A percentile compares a stretch with the other conserved stretches of the same genome.
Conservation (phyloP, 2,888 invertebrate genomes). For the Volucella inanis region DNA sequence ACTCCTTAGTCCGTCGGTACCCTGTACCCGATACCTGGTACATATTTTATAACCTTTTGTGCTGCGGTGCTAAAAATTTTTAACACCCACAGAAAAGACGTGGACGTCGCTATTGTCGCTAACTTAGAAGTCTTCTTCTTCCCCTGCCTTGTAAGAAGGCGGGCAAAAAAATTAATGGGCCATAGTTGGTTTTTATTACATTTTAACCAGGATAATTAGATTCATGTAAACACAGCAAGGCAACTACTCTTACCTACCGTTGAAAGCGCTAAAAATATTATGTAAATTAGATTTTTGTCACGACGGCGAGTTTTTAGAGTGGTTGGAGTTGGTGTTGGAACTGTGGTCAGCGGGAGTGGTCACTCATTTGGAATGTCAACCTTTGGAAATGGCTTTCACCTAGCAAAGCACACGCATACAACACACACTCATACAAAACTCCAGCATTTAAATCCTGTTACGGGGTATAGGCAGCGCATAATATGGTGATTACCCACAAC, state of each 20-base stretch:
- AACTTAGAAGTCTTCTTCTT: conserved; percentile 15
- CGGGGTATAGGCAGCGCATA: conserved; percentile 61
- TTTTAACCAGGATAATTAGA: conserved; percentile 82
- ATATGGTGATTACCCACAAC: conserved; percentile 65
- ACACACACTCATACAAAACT: not conserved
- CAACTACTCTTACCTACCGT: conserved; percentile 14
- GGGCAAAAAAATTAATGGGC: conserved; percentile 81
- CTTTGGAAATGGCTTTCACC: conserved; percentile 48
- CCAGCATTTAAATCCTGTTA: conserved; percentile 55
- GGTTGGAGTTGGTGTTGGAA: not conserved
- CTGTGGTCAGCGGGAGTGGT: conserved; percentile 44
- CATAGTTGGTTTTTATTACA: conserved; percentile 83
- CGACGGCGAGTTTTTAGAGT: conserved; percentile 25
- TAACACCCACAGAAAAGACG: conserved; percentile 60
- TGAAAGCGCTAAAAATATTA: conserved; percentile 70
- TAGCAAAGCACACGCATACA: conserved; percentile 16
- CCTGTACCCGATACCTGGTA: not conserved
- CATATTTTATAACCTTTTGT: conserved; percentile 60
- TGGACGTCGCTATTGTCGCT: conserved; percentile 9
- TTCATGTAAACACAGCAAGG: conserved; percentile 70
- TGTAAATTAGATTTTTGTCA: conserved; percentile 75
- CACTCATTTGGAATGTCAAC: conserved; percentile 32
- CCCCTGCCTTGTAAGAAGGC: not conserved
- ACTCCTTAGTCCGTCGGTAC: conserved; percentile 28
- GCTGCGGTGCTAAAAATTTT: conserved; percentile 68